Evolutionary conservation across 2,888 invertebrate genomes (phyloP).

Genomic region (Ennomos quercinarius): DNA sequence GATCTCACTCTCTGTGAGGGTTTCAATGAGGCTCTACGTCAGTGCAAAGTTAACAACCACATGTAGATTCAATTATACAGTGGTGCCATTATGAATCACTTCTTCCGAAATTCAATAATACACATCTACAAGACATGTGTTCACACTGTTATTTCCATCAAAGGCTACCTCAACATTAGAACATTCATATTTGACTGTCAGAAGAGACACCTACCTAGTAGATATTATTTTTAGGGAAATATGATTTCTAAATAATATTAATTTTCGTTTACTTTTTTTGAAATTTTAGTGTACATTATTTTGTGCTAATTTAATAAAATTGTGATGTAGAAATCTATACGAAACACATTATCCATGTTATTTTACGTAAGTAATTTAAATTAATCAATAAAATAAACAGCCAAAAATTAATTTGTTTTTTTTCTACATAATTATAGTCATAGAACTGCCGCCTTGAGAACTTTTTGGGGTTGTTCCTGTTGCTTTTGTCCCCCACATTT

Average conservation of each 20-base stretch:
- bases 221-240: conserved; percentile 55
- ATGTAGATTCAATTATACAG: conserved; percentile 65
- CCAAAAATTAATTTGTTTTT: conserved; percentile 23
- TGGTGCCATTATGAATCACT: conserved; percentile 52
- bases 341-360: conserved; percentile 50
- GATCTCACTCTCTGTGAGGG: conserved; percentile 97
- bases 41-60: conserved; percentile 95
- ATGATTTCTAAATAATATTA: conserved; percentile 37
- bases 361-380: conserved; percentile 64
- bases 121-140: conserved; percentile 49
- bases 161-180: conserved; percentile 52
- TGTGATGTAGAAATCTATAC: conserved; percentile 59
- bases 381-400: conserved; percentile 53
- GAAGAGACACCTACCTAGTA: conserved; percentile 62
- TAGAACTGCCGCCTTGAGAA: too few species aligned
- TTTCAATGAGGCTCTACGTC: conserved; percentile 98
- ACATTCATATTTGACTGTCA: conserved; percentile 47
- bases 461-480: too few species aligned
- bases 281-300: conserved; percentile 58
- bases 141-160: conserved; percentile 44
- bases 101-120: conserved; percentile 46
- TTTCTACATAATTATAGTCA: conserved; percentile 5
- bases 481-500: too few species aligned
- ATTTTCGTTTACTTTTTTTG: conserved; percentile 43
- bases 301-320: conserved; percentile 53